phyloP scores from a whole-genome alignment of 2,888 invertebrate species.

The Cenopis cana region DNA sequence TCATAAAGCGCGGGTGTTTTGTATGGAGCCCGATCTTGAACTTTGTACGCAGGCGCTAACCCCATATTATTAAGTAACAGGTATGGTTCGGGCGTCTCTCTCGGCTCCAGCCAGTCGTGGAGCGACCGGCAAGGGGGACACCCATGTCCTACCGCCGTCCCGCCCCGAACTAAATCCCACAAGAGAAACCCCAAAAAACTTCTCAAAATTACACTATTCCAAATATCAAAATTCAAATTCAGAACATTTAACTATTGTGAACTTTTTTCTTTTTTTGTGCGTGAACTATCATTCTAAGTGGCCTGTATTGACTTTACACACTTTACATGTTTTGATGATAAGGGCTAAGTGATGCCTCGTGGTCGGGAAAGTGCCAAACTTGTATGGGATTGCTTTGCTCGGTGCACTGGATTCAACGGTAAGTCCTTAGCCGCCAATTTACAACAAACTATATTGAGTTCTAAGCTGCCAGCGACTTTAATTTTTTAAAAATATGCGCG shows the following conservation, averaged over 20 bases:
- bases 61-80: conserved; percentile 37
- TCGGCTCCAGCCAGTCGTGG: conserved; percentile 22
- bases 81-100: conserved; percentile 15
- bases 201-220: conserved; percentile 54
- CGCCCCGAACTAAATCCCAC: conserved; percentile 50
- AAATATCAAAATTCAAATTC: conserved; percentile 49
- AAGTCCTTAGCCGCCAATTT: conserved; percentile 49
- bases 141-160: conserved; percentile 36
- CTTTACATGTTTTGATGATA: conserved; percentile 76
- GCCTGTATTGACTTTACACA: conserved; percentile 74
- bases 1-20: not conserved
- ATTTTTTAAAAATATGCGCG: conserved; percentile 9
- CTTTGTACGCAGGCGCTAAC: conserved; percentile 33
- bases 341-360: conserved; percentile 65
- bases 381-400: conserved; percentile 78
- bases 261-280: conserved; percentile 52
- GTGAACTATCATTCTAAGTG: conserved; percentile 52
- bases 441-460: not conserved
- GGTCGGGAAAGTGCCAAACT: conserved; percentile 74
- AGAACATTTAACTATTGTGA: conserved; percentile 50
- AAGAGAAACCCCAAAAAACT: conserved; percentile 55
- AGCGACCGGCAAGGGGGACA: conserved; percentile 1
- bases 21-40: conserved; percentile 27
- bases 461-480: conserved; percentile 27
- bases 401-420: conserved; percentile 72